Conservation (phyloP, 2,797 vertebrate genomes). For the Lepus townsendii region DNA sequence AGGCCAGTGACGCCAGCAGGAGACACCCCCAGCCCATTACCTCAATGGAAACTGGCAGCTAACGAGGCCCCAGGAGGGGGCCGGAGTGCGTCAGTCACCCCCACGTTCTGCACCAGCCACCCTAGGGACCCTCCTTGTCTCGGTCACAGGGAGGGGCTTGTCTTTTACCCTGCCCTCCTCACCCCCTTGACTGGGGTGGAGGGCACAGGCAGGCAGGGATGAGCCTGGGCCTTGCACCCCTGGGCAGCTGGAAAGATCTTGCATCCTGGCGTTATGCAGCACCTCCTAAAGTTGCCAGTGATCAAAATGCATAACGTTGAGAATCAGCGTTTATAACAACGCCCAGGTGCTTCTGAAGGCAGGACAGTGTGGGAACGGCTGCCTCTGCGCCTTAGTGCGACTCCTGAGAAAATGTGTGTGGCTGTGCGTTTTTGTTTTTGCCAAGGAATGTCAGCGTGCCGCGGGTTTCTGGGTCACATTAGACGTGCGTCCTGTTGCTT, state of each 20-base stretch:
- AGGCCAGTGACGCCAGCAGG: constrained; percentile 62
- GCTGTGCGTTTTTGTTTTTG: constrained; percentile 10
- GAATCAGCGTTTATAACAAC: neutral
- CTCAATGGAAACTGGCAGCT: constrained; percentile 70
- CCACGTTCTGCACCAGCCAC: neutral
- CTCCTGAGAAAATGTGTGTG: neutral
- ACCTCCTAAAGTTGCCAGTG: neutral
- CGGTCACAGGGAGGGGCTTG: neutral
- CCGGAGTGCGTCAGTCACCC: constrained; percentile 60
- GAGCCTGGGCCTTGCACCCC: neutral
- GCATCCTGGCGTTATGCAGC: neutral
- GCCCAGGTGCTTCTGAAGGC: neutral
- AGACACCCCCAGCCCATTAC: constrained; percentile 75
- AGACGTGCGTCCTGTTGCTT: neutral
- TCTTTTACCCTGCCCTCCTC: neutral
- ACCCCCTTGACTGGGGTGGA: neutral
- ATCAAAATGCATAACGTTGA: neutral
- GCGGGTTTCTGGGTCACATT: neutral
- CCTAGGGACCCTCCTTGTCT: constrained; percentile 48
- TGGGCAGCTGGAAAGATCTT: neutral
- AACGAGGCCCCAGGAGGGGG: constrained; percentile 75
- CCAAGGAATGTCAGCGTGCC: neutral
- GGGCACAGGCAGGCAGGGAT: neutral
- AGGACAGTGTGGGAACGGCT: neutral
- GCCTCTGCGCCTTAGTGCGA: neutral